Percentiles rank a stretch among this genome's conserved stretches.
Evolutionary conservation across 2,797 vertebrate species (phyloP).

Genomic region (Sebastes alutus): DNA sequence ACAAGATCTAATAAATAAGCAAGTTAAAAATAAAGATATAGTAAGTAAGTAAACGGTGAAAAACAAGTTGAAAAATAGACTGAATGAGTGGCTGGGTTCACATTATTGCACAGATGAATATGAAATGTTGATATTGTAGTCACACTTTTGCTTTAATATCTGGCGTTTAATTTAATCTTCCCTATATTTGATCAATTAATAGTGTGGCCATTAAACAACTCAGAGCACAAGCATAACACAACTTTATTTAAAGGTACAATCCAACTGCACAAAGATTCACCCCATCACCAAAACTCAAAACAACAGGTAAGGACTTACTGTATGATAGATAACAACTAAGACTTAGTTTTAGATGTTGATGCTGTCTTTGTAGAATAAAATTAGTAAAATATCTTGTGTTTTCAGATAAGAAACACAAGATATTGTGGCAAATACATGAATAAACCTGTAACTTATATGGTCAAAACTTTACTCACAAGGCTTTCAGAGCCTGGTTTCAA

Average conservation of each 20-base stretch:
- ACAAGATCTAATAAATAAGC: too few relatives aligned
- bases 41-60: too few relatives aligned
- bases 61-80: too few relatives aligned
- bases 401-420: background rate
- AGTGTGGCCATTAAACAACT: background rate
- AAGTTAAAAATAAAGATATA: too few relatives aligned
- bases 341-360: background rate
- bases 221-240: rapidly evolving
- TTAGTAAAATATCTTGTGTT: rapidly evolving
- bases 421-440: background rate
- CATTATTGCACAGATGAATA: too few relatives aligned
- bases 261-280: background rate
- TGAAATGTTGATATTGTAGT: background rate
- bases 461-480: background rate
- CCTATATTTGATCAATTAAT: background rate
- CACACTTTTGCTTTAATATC: background rate
- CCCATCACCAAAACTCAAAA: background rate
- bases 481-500: background rate
- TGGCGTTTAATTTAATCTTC: background rate
- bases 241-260: background rate
- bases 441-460: background rate
- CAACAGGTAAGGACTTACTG: background rate
- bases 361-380: background rate
- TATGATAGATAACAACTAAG: background rate
- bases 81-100: too few relatives aligned